Evolutionary conservation across 2,113 vertebrate species (phyloP), one percentile per base, ranked within the genome.

Genomic region (Thunnus maccoyii): DNA sequence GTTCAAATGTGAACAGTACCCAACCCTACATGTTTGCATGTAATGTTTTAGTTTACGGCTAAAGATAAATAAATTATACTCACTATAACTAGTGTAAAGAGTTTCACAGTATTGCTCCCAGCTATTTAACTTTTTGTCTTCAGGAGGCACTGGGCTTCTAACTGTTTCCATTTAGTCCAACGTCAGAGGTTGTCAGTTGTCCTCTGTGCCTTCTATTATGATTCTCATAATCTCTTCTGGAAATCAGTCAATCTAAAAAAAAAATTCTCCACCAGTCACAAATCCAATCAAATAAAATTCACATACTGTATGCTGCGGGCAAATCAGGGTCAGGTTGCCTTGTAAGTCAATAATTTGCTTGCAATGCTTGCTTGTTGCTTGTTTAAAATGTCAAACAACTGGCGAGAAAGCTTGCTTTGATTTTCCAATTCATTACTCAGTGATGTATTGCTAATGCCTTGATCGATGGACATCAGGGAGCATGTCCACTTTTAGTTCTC

Each of bases 301-400:
- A 11, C 14, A 17, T 12, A 50, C 62, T 44, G 55, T 30, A 78
- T 30, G 64, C 60, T n/a, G 32, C 0, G 1, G 60, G 78, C 20
- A 58, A 54, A 57, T 63, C 14, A 48, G 22, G 67, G 32, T 67
- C 63, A 69, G 0, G 48, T 46, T 55, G 27, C 48, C n/a, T 75
- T 69, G 61, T 80, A 44, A 82, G 72, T 86, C 47, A 52, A 77
- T 64, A n/a, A 60, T 63, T 55, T 67, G 51, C 73, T 77, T 71
- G 56, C 47, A n/a, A 52, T n/a, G 52, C 41, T 58, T 67, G 72
- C 55, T 78, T 64, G 65, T 47, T 47, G 41, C 75, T 72, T 64
- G 60, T 88, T 86, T 72, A 56, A 78, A 89, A 84, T 86, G 61
- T 89, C 71, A 86, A 58, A 86, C 66, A 73, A 74, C 14, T 68